These are phyloP conservation scores for Alethe diademata DNA, from an alignment of 2,113 vertebrate species.

Conservation along the genomic window DNA sequence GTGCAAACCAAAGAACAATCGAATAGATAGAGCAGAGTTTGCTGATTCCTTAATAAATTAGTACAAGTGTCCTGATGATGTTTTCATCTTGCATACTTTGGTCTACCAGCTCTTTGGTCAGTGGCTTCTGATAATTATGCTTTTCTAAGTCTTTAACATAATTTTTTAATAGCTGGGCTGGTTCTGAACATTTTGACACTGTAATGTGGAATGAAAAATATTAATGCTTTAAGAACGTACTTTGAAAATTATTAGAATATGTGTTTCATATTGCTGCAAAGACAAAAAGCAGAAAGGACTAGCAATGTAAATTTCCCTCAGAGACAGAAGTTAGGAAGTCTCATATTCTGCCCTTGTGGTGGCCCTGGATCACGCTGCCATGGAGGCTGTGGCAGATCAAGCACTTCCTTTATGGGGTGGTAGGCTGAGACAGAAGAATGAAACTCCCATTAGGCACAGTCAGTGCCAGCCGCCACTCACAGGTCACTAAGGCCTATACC, in stretches of 20 bases:
- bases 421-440: neutral
- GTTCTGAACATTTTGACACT: neutral
- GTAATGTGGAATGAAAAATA: neutral
- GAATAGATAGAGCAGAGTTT: neutral
- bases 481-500: neutral
- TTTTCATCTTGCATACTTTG: neutral
- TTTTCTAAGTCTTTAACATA: neutral
- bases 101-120: neutral
- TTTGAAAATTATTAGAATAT: neutral
- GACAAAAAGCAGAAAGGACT: neutral
- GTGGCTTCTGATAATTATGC: neutral
- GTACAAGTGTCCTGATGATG: neutral
- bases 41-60: neutral
- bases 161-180: neutral
- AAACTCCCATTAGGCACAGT: neutral
- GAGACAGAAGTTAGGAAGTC: neutral
- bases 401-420: fast-evolving
- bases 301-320: neutral
- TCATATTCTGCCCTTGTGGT: neutral
- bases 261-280: neutral
- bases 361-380: neutral
- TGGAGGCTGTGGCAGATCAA: neutral
- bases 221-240: neutral
- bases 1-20: neutral
- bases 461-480: neutral